Conservation (phyloP, 1,140 invertebrate genomes). For the Geopemphigus sp. region DNA sequence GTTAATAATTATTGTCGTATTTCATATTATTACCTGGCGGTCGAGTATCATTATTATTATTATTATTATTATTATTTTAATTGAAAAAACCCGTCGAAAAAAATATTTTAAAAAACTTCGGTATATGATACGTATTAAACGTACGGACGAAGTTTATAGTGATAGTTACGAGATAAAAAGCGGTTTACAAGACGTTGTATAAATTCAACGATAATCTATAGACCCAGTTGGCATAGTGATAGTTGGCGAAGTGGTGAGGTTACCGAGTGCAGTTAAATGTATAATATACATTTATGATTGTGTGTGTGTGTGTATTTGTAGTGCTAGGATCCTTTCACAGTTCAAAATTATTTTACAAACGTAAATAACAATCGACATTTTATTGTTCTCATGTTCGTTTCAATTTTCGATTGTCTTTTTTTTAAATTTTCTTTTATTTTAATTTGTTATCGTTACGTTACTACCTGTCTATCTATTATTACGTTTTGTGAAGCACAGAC, state of each 20-base stretch:
- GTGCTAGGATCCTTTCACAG: too few species aligned
- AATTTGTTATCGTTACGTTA: too few species aligned
- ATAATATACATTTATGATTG: too few species aligned
- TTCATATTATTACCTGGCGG: not conserved
- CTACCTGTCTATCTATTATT: too few species aligned
- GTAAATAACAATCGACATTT: too few species aligned
- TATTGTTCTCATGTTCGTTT: too few species aligned
- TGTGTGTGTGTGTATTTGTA: too few species aligned
- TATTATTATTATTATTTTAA: slow-evolving; percentile 18
- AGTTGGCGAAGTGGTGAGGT: not conserved
- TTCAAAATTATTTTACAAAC: too few species aligned
- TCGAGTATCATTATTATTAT: not conserved
- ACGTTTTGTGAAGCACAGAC: too few species aligned
- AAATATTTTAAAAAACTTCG: not conserved
- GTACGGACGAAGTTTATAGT: not conserved
- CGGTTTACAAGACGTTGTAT: not conserved
- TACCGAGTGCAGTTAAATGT: not conserved
- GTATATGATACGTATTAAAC: too few species aligned
- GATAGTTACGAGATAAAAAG: not conserved
- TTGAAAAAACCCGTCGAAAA: not conserved
- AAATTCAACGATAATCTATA: not conserved
- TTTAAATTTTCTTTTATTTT: too few species aligned
- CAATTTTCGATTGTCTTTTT: too few species aligned
- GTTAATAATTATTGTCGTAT: not conserved
- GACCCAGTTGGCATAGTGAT: not conserved